A percentile compares a stretch with the other conserved stretches of the same genome.
Evolutionary conservation across 2,888 invertebrate genomes (phyloP).

Genomic region (Torymus aiolomorphi): DNA sequence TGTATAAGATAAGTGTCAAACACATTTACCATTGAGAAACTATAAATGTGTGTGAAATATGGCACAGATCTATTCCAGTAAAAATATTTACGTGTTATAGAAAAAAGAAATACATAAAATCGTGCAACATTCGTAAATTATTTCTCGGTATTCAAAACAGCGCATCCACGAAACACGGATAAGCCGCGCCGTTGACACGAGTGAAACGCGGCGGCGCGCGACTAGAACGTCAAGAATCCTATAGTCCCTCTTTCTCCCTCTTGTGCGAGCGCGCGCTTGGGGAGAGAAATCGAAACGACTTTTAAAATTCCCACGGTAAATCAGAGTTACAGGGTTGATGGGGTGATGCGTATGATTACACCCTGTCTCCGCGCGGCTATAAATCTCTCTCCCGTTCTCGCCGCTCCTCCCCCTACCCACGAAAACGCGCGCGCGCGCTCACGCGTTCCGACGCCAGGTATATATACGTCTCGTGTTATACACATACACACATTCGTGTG

Average conservation of each 20-base stretch:
- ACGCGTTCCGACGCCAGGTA: slow-evolving; percentile 40
- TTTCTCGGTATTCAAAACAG: too few relatives aligned
- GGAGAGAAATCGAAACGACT: slow-evolving; percentile 65
- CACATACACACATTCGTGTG: not conserved
- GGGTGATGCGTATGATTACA: slow-evolving; percentile 76
- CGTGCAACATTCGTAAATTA: too few relatives aligned
- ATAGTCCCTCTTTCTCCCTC: too few relatives aligned
- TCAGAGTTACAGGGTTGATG: slow-evolving; percentile 74
- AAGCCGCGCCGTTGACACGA: not conserved
- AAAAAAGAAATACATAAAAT: too few relatives aligned
- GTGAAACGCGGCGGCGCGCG: not conserved
- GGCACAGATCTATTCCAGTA: too few relatives aligned
- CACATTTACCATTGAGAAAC: too few relatives aligned
- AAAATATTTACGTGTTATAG: too few relatives aligned
- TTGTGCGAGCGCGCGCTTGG: slow-evolving; percentile 36
- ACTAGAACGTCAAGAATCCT: slow-evolving; percentile 45
- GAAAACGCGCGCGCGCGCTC: slow-evolving; percentile 45
- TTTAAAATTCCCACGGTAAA: slow-evolving; percentile 75
- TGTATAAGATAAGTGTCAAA: too few relatives aligned
- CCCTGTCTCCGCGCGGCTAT: slow-evolving; percentile 74
- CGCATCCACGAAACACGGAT: slow-evolving; percentile 13
- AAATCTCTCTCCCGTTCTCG: slow-evolving; percentile 68
- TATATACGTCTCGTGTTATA: not conserved
- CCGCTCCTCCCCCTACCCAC: slow-evolving; percentile 60
- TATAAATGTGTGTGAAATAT: too few relatives aligned